Conservation (phyloP, 2,888 invertebrate species). For the Pseudoips prasinana region DNA sequence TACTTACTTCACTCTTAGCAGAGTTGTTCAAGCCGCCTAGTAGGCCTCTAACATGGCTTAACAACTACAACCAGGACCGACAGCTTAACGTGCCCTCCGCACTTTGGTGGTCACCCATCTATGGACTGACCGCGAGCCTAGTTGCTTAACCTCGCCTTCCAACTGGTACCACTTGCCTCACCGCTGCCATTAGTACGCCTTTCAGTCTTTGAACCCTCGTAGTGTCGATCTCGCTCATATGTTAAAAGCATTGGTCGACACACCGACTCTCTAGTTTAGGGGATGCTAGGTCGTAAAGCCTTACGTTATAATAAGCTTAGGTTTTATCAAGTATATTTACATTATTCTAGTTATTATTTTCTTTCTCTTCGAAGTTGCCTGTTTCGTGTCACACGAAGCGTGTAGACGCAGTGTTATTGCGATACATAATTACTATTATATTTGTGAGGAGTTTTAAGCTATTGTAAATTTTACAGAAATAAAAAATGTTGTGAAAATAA, state of each 20-base stretch:
- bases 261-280: conserved; percentile 69
- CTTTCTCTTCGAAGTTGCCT: conserved; percentile 71
- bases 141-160: too few relatives aligned
- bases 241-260: conserved; percentile 65
- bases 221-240: conserved; percentile 68
- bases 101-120: too few relatives aligned
- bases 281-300: conserved; percentile 63
- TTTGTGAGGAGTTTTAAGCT: conserved; percentile 81
- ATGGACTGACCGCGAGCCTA: too few relatives aligned
- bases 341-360: conserved; percentile 53
- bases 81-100: too few relatives aligned
- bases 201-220: conserved; percentile 32
- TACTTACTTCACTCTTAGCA: too few relatives aligned
- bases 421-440: conserved; percentile 65
- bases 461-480: conserved; percentile 82
- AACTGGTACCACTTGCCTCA: too few relatives aligned
- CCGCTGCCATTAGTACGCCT: conserved; percentile 27
- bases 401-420: conserved; percentile 60
- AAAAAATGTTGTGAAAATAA: conserved; percentile 82
- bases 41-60: too few relatives aligned
- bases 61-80: too few relatives aligned
- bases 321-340: conserved; percentile 67
- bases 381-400: conserved; percentile 53
- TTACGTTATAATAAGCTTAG: conserved; percentile 71
- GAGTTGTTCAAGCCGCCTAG: too few relatives aligned